A percentile compares a stretch with the other conserved stretches of the same genome.
phyloP scores from a whole-genome alignment of 2,113 vertebrate species.

The human region GRCh38 chr18:66206501-66207000 shows the following conservation, averaged over 20 bases:
- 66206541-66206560: no score
- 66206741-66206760: background rate
- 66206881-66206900: background rate
- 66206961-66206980: constrained; percentile 85
- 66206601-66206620: no score
- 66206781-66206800: background rate
- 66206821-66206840: background rate
- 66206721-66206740: background rate
- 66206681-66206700: no score
- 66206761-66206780: background rate
- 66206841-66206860: background rate
- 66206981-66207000: constrained; percentile 88
- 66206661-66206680: no score
- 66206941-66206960: constrained; percentile 66
- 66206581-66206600: no score
- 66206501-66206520: no score
- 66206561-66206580: no score
- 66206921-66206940: background rate
- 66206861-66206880: background rate
- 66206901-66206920: background rate
- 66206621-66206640: no score
- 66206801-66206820: background rate
- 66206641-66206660: no score
- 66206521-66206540: no score
- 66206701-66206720: no score